These are phyloP conservation scores for Scolopax bukidnonensis DNA, from an alignment of 2,797 vertebrate genomes.

Conservation along the genomic window DNA sequence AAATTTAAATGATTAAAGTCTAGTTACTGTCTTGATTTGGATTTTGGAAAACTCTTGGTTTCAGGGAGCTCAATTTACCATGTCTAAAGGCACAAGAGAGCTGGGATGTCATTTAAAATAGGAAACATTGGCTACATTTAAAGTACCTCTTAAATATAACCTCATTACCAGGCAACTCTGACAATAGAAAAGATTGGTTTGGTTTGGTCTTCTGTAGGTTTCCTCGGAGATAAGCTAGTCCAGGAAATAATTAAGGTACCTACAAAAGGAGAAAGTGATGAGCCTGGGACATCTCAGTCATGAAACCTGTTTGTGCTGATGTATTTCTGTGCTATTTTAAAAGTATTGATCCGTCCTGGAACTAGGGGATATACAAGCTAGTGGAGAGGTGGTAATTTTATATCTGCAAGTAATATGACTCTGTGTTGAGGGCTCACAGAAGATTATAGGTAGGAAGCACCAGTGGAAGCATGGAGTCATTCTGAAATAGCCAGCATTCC, in stretches of 20 bases:
- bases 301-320: neutral
- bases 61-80: neutral
- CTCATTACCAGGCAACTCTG: neutral
- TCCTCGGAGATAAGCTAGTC: neutral
- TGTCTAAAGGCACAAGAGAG: neutral
- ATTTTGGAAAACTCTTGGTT: neutral
- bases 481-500: neutral
- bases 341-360: neutral
- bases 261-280: neutral
- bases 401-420: neutral
- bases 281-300: neutral
- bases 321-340: neutral
- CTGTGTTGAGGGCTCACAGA: neutral
- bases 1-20: neutral
- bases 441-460: neutral
- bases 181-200: neutral
- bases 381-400: neutral
- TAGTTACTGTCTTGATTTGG: neutral
- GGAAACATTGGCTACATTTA: neutral
- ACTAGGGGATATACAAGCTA: neutral
- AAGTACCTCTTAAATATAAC: neutral
- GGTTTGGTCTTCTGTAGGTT: neutral
- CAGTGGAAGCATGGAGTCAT: neutral
- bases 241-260: neutral
- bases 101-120: neutral